Base-by-base conservation (phyloP, 2,888 invertebrate species). In the Venustoraphidia nigricollis region DNA sequence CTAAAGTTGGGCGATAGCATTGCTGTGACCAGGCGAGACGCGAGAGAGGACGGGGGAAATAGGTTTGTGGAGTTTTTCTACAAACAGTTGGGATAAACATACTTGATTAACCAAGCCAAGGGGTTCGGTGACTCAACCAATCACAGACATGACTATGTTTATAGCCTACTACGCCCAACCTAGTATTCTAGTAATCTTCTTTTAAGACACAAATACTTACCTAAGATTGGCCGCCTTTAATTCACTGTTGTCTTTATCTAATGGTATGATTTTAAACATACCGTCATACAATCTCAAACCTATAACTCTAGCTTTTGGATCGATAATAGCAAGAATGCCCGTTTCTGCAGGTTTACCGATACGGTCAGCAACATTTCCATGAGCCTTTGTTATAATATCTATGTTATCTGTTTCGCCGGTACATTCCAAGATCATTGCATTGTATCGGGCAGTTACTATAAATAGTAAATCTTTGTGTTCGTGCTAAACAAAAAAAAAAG, bases 361-460 rank as follows among this genome's bases (percentile, higher is more conserved):
- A 50, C 88, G 77, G 66, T 98, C 95, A 1, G 91, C 82, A 1
- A 98, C 93, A 74, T 92, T 93, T 4, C 97, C 97, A 64, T 95
- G 92, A 4, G 96, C 96, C 64, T 88, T 83, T 1, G 97, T 97
- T 45, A 94, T 81, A 27, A 97, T 93, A 62, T 94, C 92, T 48
- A 96, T 75, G 54, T 77, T 76, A 51, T 91, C 92, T 5, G 83
- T 86, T 53, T 81, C 80, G 10, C 69, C 60, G 4, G 72, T 71
- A 68, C 93, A 96, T 68, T 95, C 94, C 53, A 98, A 68, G 60
- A 98, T 94, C 89, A 97, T 95, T 2, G 95, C 94, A 73, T 96
- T 93, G 64, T 94, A 93, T 42, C 95, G 81, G 42, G 84, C 80
- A 8, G 98, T 98, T 47, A 98, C 75, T 39, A 98, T 80, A 65